Conservation (phyloP, 1,140 invertebrate species). For the Araneus ventricosus region DNA sequence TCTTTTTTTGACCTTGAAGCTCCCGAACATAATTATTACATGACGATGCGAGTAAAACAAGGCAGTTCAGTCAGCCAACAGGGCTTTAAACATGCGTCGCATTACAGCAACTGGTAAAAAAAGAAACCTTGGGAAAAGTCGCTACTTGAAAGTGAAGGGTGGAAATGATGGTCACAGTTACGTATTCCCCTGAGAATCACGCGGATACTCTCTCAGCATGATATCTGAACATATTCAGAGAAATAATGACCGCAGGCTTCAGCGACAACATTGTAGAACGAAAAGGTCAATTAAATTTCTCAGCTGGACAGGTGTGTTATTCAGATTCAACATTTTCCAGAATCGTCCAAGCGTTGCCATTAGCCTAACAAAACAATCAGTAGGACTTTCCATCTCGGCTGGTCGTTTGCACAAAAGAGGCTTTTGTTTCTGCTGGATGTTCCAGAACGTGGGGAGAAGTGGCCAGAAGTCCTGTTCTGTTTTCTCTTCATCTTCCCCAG, state of each 20-base stretch:
- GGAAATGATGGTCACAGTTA: too few relatives aligned
- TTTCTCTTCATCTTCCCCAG: too few relatives aligned
- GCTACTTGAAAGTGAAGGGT: too few relatives aligned
- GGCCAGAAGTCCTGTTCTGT: too few relatives aligned
- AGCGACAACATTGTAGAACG: background rate
- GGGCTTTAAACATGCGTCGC: too few relatives aligned
- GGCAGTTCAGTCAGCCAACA: too few relatives aligned
- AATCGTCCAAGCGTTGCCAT: background rate
- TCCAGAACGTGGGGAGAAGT: background rate
- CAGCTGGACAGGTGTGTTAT: background rate
- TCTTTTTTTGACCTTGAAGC: too few relatives aligned
- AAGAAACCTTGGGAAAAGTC: too few relatives aligned
- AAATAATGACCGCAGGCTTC: background rate
- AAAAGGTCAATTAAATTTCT: background rate
- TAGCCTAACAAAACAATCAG: constrained; percentile 23
- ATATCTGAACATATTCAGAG: background rate
- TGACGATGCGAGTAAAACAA: too few relatives aligned
- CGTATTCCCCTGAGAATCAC: too few relatives aligned
- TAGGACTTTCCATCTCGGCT: background rate
- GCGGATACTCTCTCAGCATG: background rate
- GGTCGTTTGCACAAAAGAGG: background rate
- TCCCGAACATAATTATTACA: too few relatives aligned
- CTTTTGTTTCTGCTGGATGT: background rate
- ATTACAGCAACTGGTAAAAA: too few relatives aligned
- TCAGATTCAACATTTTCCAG: background rate